These are phyloP conservation scores for Drosophila sucinea DNA, from an alignment of 1,140 invertebrate species.

Conservation along the genomic window DNA sequence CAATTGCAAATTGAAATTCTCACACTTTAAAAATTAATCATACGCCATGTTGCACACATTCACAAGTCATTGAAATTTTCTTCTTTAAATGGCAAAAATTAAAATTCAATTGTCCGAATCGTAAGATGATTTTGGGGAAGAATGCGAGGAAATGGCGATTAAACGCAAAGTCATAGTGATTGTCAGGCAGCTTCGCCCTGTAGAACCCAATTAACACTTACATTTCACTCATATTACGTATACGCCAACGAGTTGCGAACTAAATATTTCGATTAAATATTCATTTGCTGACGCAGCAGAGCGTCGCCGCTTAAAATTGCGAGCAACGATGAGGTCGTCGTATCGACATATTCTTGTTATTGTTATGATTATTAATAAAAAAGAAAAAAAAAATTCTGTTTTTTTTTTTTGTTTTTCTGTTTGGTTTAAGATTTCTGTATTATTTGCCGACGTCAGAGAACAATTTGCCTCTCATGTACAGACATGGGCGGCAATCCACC, in stretches of 20 bases:
- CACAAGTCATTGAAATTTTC: no score
- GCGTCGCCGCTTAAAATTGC: conserved; percentile 51
- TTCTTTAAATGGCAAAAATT: no score
- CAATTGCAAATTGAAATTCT: not conserved
- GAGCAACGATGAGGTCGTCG: conserved; percentile 17
- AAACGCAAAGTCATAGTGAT: not conserved
- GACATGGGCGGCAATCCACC: not conserved
- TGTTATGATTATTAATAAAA: conserved; percentile 22
- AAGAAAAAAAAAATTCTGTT: not conserved
- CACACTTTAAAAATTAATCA: not conserved
- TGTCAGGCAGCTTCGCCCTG: not conserved
- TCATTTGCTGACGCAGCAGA: conserved; percentile 76
- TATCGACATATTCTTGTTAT: conserved; percentile 57
- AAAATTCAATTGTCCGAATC: no score
- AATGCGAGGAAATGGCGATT: not conserved
- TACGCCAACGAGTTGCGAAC: conserved; percentile 43
- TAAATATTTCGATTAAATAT: conserved; percentile 77
- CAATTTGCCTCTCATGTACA: conserved; percentile 48
- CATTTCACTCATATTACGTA: conserved; percentile 49
- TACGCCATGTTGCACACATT: not conserved
- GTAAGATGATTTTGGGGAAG: no score
- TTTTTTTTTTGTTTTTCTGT: conserved; percentile 23
- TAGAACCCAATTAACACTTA: conserved; percentile 37
- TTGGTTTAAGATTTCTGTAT: conserved; percentile 27
- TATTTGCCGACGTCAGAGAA: conserved; percentile 69